A percentile compares a stretch with the other conserved stretches of the same genome.
These are phyloP conservation scores for Panthera uncia DNA, from an alignment of 2,113 vertebrate genomes.

Conservation along the genomic window DNA sequence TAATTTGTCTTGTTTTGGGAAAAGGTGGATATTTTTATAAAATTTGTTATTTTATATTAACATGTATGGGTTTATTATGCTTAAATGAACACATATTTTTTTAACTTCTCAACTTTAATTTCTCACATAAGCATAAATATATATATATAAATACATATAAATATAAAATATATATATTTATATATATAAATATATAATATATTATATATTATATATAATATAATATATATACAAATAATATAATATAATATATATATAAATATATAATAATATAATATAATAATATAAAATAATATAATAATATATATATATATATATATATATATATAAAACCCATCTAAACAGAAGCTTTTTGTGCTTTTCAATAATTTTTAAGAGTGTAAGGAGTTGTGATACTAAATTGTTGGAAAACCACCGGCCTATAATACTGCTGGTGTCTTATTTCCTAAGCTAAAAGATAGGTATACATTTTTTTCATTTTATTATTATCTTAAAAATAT, in stretches of 20 bases:
- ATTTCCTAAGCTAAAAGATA: neutral
- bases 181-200: no score
- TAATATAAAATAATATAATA: no score
- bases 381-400: neutral
- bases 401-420: neutral
- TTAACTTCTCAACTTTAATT: neutral
- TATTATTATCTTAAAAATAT: neutral
- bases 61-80: neutral
- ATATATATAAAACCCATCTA: neutral
- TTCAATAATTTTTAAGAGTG: neutral
- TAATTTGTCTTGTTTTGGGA: neutral
- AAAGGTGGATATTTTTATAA: neutral
- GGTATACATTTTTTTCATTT: neutral
- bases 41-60: neutral
- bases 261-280: no score
- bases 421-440: neutral
- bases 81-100: neutral
- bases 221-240: no score
- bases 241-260: no score
- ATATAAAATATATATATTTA: no score
- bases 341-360: neutral
- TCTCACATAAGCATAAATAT: neutral
- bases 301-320: neutral
- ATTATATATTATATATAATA: no score
- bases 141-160: no score